A percentile compares a stretch with the other conserved stretches of the same genome.
Conservation (phyloP, 2,113 vertebrate species). For the Hypanus sabinus region DNA sequence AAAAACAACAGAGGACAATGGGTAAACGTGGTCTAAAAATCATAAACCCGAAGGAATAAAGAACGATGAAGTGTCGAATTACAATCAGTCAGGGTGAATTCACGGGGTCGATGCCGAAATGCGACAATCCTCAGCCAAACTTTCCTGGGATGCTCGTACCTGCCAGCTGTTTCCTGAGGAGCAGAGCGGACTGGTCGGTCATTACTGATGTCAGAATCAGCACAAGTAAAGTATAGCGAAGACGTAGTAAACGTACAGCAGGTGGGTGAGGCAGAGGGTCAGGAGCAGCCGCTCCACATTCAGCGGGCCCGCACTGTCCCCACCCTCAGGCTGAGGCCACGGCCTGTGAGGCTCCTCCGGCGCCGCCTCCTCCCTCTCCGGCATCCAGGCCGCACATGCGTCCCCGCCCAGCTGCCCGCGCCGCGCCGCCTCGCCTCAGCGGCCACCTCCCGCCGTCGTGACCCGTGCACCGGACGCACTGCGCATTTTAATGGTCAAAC, state of each 20-base stretch:
- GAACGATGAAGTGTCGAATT: neutral
- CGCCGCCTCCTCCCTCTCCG: neutral
- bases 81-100: constrained; percentile 16
- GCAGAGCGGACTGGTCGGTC: constrained; percentile 63
- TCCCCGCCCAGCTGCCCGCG: neutral
- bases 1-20: neutral
- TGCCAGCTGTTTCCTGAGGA: constrained; percentile 67
- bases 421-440: neutral
- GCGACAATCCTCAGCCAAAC: neutral
- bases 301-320: constrained; percentile 42
- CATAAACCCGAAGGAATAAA: neutral
- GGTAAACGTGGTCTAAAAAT: neutral
- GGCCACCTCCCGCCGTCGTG: too few relatives aligned
- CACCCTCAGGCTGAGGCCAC: neutral
- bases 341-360: neutral
- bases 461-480: neutral
- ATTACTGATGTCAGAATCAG: constrained; percentile 45
- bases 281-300: constrained; percentile 23
- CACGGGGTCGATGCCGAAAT: neutral
- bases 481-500: neutral
- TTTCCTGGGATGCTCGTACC: constrained; percentile 47
- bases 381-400: neutral
- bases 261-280: constrained; percentile 37
- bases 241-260: constrained; percentile 39
- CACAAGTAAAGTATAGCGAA: constrained; percentile 43